These are phyloP conservation scores for Saccopteryx leptura DNA, from an alignment of 2,113 vertebrate species.

Conservation along the genomic window DNA sequence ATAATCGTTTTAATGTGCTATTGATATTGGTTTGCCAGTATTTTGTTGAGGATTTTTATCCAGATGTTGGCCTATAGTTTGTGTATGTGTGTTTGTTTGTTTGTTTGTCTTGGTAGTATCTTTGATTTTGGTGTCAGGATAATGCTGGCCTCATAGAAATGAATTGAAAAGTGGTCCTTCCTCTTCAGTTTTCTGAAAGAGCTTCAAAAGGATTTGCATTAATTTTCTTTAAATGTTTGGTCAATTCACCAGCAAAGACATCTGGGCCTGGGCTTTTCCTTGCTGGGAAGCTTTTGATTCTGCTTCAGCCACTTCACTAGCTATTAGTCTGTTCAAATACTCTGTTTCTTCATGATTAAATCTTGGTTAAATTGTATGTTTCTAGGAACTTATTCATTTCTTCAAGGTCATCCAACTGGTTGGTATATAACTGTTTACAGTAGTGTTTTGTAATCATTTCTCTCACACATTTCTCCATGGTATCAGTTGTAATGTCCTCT, in stretches of 20 bases:
- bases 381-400: background rate
- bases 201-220: background rate
- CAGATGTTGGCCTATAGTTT: background rate
- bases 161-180: background rate
- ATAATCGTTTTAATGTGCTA: background rate
- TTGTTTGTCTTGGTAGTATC: background rate
- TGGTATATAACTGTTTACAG: background rate
- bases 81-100: background rate
- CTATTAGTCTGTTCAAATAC: background rate
- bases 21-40: background rate
- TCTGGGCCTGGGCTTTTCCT: no score
- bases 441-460: background rate
- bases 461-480: no score
- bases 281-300: background rate
- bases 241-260: background rate
- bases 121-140: background rate
- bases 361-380: background rate
- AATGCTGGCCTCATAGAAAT: background rate
- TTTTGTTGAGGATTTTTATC: constrained; percentile 16
- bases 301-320: background rate
- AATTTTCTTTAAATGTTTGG: background rate
- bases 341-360: background rate
- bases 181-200: background rate
- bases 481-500: background rate
- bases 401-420: background rate